Evolutionary conservation across 2,888 invertebrate species (phyloP), one percentile per base, ranked within the genome.

Genomic region (Troides helena): DNA sequence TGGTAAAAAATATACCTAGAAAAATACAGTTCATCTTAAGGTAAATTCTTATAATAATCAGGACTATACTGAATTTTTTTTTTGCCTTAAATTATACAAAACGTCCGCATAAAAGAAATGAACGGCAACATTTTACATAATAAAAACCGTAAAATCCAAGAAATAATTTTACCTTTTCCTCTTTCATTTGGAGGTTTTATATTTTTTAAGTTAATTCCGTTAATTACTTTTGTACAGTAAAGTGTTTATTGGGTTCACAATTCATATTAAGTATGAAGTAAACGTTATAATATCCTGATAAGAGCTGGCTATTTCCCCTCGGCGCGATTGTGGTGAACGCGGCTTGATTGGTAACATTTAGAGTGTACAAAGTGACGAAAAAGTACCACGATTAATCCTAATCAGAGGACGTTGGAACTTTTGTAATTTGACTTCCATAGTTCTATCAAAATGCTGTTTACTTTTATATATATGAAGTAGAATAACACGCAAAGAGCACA

Each of bases 321-420:
- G 12, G 18, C 36, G n/a, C 25, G 23, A 68, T 17, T 39, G 39
- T 43, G 23, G 39, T 43, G 23, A 65, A 56, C 46, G 64, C 59
- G 60, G 61, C 69, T 69, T 69, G 65, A 69, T 65, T 65, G 65
- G 65, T 25, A 64, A 60, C 50, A 65, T 68, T 68, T 57, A 50
- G 62, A 46, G 61, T n/a, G 23, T 53, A 50, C 10, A n/a, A 64
- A 68, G 39, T 60, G 60, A 46, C 43, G 25, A 68, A 64, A 59
- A 68, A 68, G 30, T 30, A 30, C 30, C 43, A 68, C 50, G 39
- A 61, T 69, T 67, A 60, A 56, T 46, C 36, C 36, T 69, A 69
- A 69, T 69, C 64, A 69, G 64, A 65, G 43, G 46, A 50, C 43
- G 64, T 69, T 56, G 56, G 18, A 59, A 3, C 56, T 64, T 60